Base-by-base conservation (phyloP, 2,797 vertebrate species). In the Morelia viridis region DNA sequence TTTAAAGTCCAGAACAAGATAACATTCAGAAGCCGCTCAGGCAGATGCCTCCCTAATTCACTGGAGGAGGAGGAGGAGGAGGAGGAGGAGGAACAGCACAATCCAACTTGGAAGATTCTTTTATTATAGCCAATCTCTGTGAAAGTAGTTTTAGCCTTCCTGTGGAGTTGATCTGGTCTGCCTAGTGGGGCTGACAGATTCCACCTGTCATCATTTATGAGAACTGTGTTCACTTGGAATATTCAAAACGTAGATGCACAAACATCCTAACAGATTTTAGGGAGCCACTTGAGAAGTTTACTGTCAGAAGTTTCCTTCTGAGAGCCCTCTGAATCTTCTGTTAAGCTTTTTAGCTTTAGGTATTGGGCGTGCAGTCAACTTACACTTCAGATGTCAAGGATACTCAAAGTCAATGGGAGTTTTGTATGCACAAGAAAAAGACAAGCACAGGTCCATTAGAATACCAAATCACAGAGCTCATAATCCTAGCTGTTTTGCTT, bases 401-500 rank as follows among this genome's bases (percentile, higher is more conserved):
- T 5, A 35, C 7, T 50, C 0, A 0, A 0, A 5, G 60, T 53
- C 86, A 53, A 5, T n/a, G 65, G 1, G 41, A 17, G 53, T 13
- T 76, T 68, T 88, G 22, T 7, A 0, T 5, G 0, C 0, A 0
- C 0, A 24, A 31, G 58, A 50, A 0, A 89, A 10, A 85, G 56
- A 65, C 83, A 31, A 0, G 0, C 24, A 10, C 85, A 26, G 0
- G 60, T 31, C 31, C 35, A 1, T 2, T 5, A 61, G 64, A 24
- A 41, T 1, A 1, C 0, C 2, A 35, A 1, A 35, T 50, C 50
- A n/a, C 15, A 0, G 80, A 4, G 11, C 0, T 1, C 1, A 1
- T 0, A 15, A 8, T 13, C 11, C 1, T 86, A 22, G 50, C 0
- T 0, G 35, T 93, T 91, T 60, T 89, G 28, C 28, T 88, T 89